A percentile compares a stretch with the other conserved stretches of the same genome.
phyloP scores from a whole-genome alignment of 2,113 vertebrate genomes.

The Eubucco bourcierii region DNA sequence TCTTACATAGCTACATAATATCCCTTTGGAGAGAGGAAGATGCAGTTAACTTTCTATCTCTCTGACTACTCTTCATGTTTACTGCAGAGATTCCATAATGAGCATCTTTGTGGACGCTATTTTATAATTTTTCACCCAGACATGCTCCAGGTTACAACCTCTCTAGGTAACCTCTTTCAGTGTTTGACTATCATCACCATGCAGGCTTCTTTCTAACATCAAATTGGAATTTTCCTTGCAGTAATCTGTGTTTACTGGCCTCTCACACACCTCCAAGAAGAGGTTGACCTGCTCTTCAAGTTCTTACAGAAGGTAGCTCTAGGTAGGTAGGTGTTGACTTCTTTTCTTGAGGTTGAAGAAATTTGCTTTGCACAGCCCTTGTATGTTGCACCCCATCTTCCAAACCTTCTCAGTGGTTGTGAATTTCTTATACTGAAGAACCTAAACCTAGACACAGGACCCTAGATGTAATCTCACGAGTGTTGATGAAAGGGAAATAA shows the following conservation, averaged over 20 bases:
- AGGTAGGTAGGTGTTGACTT: no score
- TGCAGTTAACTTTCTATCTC: neutral
- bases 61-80: neutral
- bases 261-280: neutral
- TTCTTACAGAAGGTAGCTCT: neutral
- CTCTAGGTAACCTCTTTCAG: neutral
- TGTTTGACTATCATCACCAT: neutral
- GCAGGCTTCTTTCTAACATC: neutral
- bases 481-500: neutral
- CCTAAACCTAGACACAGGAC: neutral
- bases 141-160: neutral
- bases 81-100: neutral
- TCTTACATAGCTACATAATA: neutral
- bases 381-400: neutral
- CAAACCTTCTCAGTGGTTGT: neutral
- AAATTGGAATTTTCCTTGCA: neutral
- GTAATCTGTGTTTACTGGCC: neutral
- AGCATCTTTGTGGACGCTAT: neutral
- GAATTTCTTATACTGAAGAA: neutral
- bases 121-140: neutral
- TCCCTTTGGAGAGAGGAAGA: neutral
- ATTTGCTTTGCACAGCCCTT: neutral
- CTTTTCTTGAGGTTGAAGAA: no score
- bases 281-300: neutral
- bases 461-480: neutral